Evolutionary conservation across 2,888 invertebrate species (phyloP).

Genomic region (Acleris literana): DNA sequence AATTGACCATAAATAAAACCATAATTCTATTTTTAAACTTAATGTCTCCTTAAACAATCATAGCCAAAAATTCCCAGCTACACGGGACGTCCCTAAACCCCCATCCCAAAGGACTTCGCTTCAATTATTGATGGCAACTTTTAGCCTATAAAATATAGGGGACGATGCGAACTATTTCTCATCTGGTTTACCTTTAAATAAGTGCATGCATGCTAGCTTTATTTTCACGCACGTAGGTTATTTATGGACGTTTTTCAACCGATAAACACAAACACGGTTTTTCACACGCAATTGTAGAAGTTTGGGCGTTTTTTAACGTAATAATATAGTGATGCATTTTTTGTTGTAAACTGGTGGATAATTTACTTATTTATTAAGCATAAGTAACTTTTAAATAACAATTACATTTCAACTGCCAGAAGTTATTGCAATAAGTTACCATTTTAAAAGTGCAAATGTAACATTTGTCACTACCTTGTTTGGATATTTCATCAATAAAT

Average conservation of each 20-base stretch:
- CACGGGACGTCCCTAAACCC: constrained; percentile 64
- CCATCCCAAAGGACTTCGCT: constrained; percentile 66
- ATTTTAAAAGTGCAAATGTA: too few species aligned
- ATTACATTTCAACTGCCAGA: too few species aligned
- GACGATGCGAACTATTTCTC: constrained; percentile 68
- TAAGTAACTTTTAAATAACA: too few species aligned
- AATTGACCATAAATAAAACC: too few species aligned
- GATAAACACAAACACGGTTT: constrained; percentile 32
- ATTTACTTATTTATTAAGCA: too few species aligned
- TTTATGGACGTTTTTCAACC: constrained; percentile 41
- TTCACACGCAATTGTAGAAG: constrained; percentile 38
- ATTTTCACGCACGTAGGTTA: constrained; percentile 38
- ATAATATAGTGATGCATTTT: neutral
- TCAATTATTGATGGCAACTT: constrained; percentile 82
- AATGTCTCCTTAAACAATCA: constrained; percentile 21
- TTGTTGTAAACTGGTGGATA: neutral
- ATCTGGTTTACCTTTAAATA: constrained; percentile 69
- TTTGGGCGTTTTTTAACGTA: constrained; percentile 12
- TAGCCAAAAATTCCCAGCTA: constrained; percentile 36
- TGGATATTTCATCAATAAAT: too few species aligned
- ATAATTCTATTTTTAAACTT: neutral
- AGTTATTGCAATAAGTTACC: too few species aligned
- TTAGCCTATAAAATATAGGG: constrained; percentile 79
- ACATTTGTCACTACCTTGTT: too few species aligned
- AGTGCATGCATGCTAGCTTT: constrained; percentile 42